Evolutionary conservation across 2,888 invertebrate genomes (phyloP).

Genomic region (Marronus borbonicus): DNA sequence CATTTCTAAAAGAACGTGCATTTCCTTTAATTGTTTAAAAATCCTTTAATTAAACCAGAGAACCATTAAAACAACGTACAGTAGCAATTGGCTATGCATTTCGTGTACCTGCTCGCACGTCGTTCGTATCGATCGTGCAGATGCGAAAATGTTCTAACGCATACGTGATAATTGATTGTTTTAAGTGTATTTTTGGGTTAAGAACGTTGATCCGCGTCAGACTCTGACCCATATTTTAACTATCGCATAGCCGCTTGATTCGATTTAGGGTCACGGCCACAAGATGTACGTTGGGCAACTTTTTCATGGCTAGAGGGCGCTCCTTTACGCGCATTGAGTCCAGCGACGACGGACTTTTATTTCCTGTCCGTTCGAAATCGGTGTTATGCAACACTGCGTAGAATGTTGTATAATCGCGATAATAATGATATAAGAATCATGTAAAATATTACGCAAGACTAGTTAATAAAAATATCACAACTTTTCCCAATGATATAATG

Average conservation of each 20-base stretch:
- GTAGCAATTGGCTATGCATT: slow-evolving; percentile 1
- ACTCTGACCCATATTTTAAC: slow-evolving; percentile 41
- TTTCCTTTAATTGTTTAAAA: no score
- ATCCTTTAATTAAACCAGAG: no score
- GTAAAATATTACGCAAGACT: no score
- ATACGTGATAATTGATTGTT: slow-evolving; percentile 42
- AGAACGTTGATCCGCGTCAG: slow-evolving; percentile 39
- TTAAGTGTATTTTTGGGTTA: slow-evolving; percentile 40
- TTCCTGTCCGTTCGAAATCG: background rate
- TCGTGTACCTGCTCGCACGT: background rate
- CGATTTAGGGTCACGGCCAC: slow-evolving; percentile 39
- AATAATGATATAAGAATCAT: background rate
- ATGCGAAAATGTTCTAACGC: slow-evolving; percentile 41
- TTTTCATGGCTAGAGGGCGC: slow-evolving; percentile 36
- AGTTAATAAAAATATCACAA: no score
- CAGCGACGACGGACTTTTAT: slow-evolving; percentile 7
- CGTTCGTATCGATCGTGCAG: slow-evolving; percentile 1
- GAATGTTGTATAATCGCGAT: slow-evolving; percentile 4
- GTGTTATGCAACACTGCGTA: slow-evolving; percentile 9
- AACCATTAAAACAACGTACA: background rate
- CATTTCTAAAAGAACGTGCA: no score
- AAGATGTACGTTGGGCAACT: slow-evolving; percentile 36
- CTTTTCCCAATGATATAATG: no score
- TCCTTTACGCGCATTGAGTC: slow-evolving; percentile 6
- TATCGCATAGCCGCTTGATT: slow-evolving; percentile 21